Conservation (phyloP, 2,888 invertebrate genomes). For the Drosophila rubida region DNA sequence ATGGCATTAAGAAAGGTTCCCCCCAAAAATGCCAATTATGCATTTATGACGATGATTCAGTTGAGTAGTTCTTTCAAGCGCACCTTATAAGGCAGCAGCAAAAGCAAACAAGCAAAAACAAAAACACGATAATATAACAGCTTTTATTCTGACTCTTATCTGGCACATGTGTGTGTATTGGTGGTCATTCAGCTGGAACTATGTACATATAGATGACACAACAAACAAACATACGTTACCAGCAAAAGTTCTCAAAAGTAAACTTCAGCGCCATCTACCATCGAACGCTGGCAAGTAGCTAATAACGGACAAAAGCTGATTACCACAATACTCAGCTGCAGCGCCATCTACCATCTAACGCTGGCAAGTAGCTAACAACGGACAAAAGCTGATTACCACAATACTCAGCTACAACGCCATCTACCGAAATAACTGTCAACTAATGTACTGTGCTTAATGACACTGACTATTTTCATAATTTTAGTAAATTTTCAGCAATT, state of each 20-base stretch:
- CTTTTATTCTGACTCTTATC: slow-evolving; percentile 21
- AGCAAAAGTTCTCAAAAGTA: background rate
- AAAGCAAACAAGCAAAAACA: background rate
- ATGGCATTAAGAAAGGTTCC: slow-evolving; percentile 9
- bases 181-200: slow-evolving; percentile 32
- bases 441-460: background rate
- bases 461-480: background rate
- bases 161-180: slow-evolving; percentile 30
- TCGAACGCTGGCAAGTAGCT: background rate
- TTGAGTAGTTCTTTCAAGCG: slow-evolving; percentile 49
- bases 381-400: slow-evolving; percentile 1
- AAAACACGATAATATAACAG: slow-evolving; percentile 4
- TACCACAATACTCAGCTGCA: background rate
- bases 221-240: slow-evolving; percentile 17
- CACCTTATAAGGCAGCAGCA: slow-evolving; percentile 39
- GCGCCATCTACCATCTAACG: background rate
- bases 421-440: background rate
- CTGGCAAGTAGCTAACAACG: accelerated
- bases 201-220: background rate
- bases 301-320: background rate
- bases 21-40: slow-evolving; percentile 55
- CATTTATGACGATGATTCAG: slow-evolving; percentile 58
- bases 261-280: slow-evolving; percentile 29
- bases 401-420: slow-evolving; percentile 3
- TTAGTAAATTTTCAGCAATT: background rate